A percentile compares a stretch with the other conserved stretches of the same genome.
phyloP scores from a whole-genome alignment of 2,888 invertebrate species.

The Deladenus siricidicola region DNA sequence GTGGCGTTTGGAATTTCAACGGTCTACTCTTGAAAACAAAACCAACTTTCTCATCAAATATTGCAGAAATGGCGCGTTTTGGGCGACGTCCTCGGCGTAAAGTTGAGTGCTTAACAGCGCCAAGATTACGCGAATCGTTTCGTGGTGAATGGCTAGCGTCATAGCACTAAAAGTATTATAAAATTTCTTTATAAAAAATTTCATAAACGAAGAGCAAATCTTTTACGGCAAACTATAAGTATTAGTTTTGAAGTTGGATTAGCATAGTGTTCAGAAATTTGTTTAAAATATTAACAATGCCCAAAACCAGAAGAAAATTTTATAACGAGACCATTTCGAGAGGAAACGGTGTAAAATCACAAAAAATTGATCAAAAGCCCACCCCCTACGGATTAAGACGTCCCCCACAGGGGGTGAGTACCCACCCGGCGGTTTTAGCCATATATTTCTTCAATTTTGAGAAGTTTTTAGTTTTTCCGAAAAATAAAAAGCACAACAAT shows the following conservation, averaged over 20 bases:
- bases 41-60: slow-evolving; percentile 51
- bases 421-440: too few species aligned
- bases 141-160: slow-evolving; percentile 52
- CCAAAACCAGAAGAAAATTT: too few species aligned
- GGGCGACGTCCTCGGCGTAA: slow-evolving; percentile 55
- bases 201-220: slow-evolving; percentile 13
- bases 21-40: not conserved
- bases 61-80: slow-evolving; percentile 53
- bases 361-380: too few species aligned
- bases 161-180: slow-evolving; percentile 33
- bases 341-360: too few species aligned
- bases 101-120: slow-evolving; percentile 57
- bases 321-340: too few species aligned
- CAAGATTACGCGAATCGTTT: slow-evolving; percentile 56
- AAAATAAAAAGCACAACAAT: not conserved
- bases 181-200: too few species aligned
- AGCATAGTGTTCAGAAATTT: too few species aligned
- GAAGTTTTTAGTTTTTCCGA: too few species aligned
- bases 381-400: too few species aligned
- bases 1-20: too few species aligned
- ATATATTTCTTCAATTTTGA: not conserved
- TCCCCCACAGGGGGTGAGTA: too few species aligned
- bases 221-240: not conserved
- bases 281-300: too few species aligned
- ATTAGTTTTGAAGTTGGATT: not conserved